Evolutionary conservation across 2,797 vertebrate genomes (phyloP).

Genomic region (Melanotaenia nigrans): DNA sequence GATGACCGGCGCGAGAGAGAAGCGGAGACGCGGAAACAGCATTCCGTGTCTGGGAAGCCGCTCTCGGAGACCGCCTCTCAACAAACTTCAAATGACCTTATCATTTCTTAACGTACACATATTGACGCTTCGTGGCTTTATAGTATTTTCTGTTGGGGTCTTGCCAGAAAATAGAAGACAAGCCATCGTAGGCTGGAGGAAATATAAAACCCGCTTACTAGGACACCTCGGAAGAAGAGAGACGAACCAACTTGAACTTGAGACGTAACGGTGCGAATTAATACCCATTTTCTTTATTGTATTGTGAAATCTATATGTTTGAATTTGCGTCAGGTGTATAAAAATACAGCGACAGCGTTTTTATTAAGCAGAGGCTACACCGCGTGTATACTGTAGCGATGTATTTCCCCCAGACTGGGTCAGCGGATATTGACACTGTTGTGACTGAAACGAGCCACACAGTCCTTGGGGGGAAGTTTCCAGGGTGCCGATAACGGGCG

Average conservation of each 20-base stretch:
- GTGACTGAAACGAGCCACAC: slow-evolving; percentile 34
- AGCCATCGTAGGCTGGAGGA: slow-evolving; percentile 26
- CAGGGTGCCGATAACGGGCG: slow-evolving; percentile 26
- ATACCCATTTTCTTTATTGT: slow-evolving; percentile 4
- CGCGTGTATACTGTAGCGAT: background rate
- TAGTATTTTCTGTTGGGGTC: slow-evolving; percentile 2
- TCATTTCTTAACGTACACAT: slow-evolving; percentile 4
- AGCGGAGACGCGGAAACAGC: slow-evolving; percentile 9
- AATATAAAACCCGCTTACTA: slow-evolving; percentile 40
- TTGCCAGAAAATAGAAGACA: slow-evolving; percentile 26
- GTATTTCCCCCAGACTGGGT: slow-evolving; percentile 31
- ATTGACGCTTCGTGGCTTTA: slow-evolving; percentile 8
- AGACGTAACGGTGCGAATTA: slow-evolving; percentile 59
- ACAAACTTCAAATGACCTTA: background rate
- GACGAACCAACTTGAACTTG: slow-evolving; percentile 64
- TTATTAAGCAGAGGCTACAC: background rate
- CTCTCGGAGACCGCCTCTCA: slow-evolving; percentile 10
- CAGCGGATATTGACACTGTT: slow-evolving; percentile 55
- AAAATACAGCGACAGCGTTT: slow-evolving; percentile 3
- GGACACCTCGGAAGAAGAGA: slow-evolving; percentile 46
- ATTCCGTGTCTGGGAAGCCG: background rate
- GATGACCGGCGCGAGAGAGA: slow-evolving; percentile 40
- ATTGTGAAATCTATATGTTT: background rate
- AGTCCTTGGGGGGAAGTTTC: slow-evolving; percentile 37
- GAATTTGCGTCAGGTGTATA: slow-evolving; percentile 19